Conservation (phyloP, 1,140 invertebrate species). For the Diabrotica virgifera region DNA sequence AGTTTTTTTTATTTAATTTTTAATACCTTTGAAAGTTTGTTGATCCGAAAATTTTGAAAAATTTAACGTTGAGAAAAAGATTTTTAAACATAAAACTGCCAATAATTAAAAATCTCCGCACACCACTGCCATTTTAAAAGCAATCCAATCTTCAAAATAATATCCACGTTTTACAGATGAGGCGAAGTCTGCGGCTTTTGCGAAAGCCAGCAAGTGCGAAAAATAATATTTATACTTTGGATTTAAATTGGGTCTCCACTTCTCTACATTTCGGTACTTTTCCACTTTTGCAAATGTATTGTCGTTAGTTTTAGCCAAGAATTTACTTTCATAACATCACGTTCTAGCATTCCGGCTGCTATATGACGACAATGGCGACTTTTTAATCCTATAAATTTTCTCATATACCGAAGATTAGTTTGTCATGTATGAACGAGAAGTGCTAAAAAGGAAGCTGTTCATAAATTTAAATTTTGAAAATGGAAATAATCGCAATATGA, state of each 20-base stretch:
- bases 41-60: too few relatives aligned
- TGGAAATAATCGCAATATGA: too few relatives aligned
- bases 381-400: not conserved
- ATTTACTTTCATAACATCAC: constrained; percentile 16
- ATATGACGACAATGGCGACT: not conserved
- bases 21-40: too few relatives aligned
- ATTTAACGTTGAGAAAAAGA: too few relatives aligned
- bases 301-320: not conserved
- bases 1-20: too few relatives aligned
- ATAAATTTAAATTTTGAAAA: too few relatives aligned
- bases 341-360: not conserved
- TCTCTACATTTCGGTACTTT: not conserved
- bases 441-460: too few relatives aligned
- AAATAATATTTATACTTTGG: constrained; percentile 34
- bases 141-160: constrained; percentile 1
- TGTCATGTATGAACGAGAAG: too few relatives aligned
- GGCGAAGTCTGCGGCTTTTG: not conserved
- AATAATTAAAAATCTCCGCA: not conserved
- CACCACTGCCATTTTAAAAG: not conserved
- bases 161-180: not conserved
- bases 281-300: not conserved
- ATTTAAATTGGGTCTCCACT: constrained; percentile 10
- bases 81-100: not conserved
- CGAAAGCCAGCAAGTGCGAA: constrained; percentile 32
- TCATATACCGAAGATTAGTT: not conserved